phyloP scores from a whole-genome alignment of 2,888 invertebrate species.

The Megamerina dolium region DNA sequence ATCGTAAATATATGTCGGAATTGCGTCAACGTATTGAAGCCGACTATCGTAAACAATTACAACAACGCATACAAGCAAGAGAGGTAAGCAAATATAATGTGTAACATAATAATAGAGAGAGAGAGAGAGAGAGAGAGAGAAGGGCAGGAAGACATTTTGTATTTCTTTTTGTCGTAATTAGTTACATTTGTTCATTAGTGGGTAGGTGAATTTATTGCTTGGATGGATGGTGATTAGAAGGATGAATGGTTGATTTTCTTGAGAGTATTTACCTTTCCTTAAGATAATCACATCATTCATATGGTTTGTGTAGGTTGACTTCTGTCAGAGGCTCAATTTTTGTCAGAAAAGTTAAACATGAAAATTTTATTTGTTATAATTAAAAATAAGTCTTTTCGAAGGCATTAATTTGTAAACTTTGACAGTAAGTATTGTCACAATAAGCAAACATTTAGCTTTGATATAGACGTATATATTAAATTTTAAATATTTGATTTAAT shows the following conservation, averaged over 20 bases:
- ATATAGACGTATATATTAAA: neutral
- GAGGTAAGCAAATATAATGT: slow-evolving; percentile 50
- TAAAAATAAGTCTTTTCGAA: no score
- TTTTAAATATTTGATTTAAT: neutral
- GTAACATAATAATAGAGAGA: neutral
- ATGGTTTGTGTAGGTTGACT: no score
- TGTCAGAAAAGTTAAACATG: no score
- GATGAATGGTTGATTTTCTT: no score
- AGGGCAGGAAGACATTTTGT: neutral
- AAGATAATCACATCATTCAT: no score
- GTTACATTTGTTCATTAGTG: no score
- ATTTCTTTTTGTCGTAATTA: no score
- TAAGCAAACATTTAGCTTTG: neutral
- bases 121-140: neutral
- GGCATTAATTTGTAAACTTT: neutral
- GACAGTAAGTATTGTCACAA: neutral
- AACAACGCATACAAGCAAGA: slow-evolving; percentile 54
- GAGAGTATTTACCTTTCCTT: no score
- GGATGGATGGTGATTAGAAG: no score
- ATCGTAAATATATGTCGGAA: slow-evolving; percentile 59
- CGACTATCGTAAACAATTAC: slow-evolving; percentile 56
- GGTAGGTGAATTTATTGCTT: no score
- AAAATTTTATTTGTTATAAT: no score
- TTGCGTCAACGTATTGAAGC: slow-evolving; percentile 56
- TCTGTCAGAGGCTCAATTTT: no score